A percentile compares a stretch with the other conserved stretches of the same genome.
Conservation (phyloP, 2,113 vertebrate species). For the Labrus mixtus region DNA sequence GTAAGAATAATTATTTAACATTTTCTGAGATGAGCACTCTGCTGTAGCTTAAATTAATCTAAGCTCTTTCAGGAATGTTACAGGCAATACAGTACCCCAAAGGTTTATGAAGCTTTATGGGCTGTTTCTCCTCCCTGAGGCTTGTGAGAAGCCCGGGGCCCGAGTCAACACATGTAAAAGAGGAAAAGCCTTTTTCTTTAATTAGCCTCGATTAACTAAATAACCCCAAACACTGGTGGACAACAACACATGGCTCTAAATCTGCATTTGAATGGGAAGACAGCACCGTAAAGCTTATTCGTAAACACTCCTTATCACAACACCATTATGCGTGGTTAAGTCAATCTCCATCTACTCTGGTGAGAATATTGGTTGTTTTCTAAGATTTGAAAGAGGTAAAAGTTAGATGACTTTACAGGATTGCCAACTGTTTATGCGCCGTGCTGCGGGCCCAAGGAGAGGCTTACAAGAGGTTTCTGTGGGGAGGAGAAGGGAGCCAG, state of each 20-base stretch:
- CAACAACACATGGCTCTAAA: conserved; percentile 5
- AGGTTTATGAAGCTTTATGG: background rate
- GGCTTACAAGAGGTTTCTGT: conserved; percentile 75
- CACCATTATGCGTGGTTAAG: conserved; percentile 4
- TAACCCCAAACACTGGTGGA: conserved; percentile 10
- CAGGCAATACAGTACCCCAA: background rate
- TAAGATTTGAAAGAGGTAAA: background rate
- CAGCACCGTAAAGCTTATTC: conserved; percentile 11
- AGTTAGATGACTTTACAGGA: conserved; percentile 25
- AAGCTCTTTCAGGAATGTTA: background rate
- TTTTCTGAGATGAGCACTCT: background rate
- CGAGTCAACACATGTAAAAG: conserved; percentile 35
- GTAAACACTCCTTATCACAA: conserved; percentile 56
- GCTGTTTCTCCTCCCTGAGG: background rate
- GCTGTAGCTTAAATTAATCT: no score
- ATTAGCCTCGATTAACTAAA: conserved; percentile 46
- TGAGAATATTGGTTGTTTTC: background rate
- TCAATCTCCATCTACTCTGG: background rate
- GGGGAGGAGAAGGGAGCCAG: conserved; percentile 76
- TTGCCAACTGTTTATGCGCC: conserved; percentile 45
- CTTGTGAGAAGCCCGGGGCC: conserved; percentile 23
- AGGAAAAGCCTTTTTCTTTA: background rate
- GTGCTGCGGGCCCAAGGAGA: conserved; percentile 42
- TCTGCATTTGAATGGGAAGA: conserved; percentile 56
- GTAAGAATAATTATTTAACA: background rate